Evolutionary conservation across 2,113 vertebrate species (phyloP), one percentile per base, ranked within the genome.

Genomic region (Trichomycterus rosablanca): DNA sequence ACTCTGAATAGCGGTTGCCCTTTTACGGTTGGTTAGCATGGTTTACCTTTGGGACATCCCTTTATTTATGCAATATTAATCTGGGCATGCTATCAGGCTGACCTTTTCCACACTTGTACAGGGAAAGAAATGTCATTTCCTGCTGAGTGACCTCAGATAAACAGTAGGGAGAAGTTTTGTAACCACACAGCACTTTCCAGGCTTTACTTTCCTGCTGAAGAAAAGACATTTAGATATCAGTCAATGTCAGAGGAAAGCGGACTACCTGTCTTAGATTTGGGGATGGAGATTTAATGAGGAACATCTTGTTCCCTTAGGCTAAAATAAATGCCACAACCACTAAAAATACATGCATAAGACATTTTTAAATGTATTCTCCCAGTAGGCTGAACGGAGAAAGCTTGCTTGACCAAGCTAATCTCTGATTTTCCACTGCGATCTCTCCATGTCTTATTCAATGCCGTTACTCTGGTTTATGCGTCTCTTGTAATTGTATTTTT

Each of bases 181-280:
- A 44, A 52, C 58, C 51, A 51, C 51, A 63, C 50, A 20, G 11
- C 32, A 39, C 34, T 56, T 37, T 49, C 5, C 15, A 7, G 39
- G 3, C 16, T 19, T 22, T 26, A 60, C 24, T 37, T 32, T 3
- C 18, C 28, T 18, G 14, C 39, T 44, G 51, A 14, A 15, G 16
- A 39, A 12, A n/a, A 40, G 40, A 43, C 20, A 32, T 69, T 66
- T 42, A 54, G 57, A 51, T 18, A 56, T 61, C 3, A 60, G 52
- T 66, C 60, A 66, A 68, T 69, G 66, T 64, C 71, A 69, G 62
- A 49, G 54, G n/a, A 32, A 39, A 26, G 60, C 26, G 23, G 51
- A 35, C 30, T 63, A 49, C 42, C 42, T 53, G 57, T 22, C 49
- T 60, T 26, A 37, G 16, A 39, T 14, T 18, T 35, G 49, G 55